Conservation (phyloP, 2,113 vertebrate species). For the Pangasianodon hypophthalmus region DNA sequence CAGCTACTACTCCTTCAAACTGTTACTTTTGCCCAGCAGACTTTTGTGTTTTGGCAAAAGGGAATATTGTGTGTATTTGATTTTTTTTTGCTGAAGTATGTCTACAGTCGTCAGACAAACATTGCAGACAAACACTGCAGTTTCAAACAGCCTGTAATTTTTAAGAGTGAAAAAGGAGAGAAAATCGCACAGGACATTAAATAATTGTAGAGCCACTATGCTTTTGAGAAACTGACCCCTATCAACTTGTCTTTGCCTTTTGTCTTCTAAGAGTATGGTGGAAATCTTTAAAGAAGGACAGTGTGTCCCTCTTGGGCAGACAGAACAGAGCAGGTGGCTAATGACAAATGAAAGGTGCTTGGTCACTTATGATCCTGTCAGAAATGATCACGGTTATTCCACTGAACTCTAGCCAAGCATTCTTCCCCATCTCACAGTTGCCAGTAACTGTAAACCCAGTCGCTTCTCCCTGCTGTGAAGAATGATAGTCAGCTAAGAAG, state of each 20-base stretch:
- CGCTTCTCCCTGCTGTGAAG: background rate
- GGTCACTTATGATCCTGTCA: conserved; percentile 55
- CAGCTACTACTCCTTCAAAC: background rate
- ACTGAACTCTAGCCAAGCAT: conserved; percentile 29
- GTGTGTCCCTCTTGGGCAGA: conserved; percentile 24
- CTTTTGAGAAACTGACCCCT: conserved; percentile 12
- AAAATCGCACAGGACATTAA: background rate
- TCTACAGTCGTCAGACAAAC: conserved; percentile 3
- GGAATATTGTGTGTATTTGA: background rate
- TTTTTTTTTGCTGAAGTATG: background rate
- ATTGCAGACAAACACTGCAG: background rate
- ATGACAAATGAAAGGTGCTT: conserved; percentile 49
- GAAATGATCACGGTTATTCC: conserved; percentile 52
- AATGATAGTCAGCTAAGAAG: background rate
- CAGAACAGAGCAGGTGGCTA: conserved; percentile 10
- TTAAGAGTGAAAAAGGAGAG: background rate
- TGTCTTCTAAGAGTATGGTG: conserved; percentile 17
- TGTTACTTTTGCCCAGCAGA: background rate
- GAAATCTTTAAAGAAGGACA: background rate
- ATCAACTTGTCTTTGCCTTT: conserved; percentile 12
- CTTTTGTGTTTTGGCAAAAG: background rate
- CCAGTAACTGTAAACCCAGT: conserved; percentile 20
- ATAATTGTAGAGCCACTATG: background rate
- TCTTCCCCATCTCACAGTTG: conserved; percentile 2
- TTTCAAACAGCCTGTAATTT: conserved; percentile 5